A percentile compares a stretch with the other conserved stretches of the same genome.
These are phyloP conservation scores for Solen grandis DNA, from an alignment of 1,140 invertebrate species.

Conservation along the genomic window DNA sequence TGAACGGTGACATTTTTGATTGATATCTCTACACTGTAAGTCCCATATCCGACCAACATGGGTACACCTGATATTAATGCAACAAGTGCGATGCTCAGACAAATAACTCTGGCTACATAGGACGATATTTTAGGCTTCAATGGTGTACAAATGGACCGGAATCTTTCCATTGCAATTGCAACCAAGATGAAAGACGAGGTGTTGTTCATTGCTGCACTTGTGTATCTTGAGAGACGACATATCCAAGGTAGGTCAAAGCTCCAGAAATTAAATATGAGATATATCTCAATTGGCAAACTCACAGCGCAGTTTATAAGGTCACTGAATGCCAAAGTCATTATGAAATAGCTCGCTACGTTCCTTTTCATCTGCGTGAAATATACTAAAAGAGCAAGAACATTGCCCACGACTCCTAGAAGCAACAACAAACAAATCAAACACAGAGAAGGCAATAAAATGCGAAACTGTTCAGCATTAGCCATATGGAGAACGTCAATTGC, in stretches of 20 bases:
- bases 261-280: conserved; percentile 32
- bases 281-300: conserved; percentile 35
- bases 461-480: conserved; percentile 21
- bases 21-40: background rate
- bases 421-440: conserved; percentile 31
- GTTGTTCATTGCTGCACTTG: conserved; percentile 46
- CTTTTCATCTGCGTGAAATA: conserved; percentile 54
- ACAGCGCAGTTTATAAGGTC: conserved; percentile 42
- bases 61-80: conserved; percentile 31
- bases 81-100: background rate
- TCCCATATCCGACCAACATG: conserved; percentile 47
- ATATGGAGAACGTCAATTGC: background rate
- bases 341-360: conserved; percentile 44
- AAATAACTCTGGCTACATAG: conserved; percentile 17
- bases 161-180: conserved; percentile 40
- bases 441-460: conserved; percentile 32
- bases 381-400: conserved; percentile 35
- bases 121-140: conserved; percentile 24
- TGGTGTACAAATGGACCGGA: conserved; percentile 44
- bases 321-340: conserved; percentile 43
- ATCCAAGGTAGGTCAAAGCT: conserved; percentile 39
- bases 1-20: conserved; percentile 11
- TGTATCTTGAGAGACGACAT: conserved; percentile 34
- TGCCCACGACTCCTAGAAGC: conserved; percentile 35
- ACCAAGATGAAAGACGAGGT: conserved; percentile 3